Percentiles rank a stretch among this genome's conserved stretches.
These are phyloP conservation scores for Macrostomum cliftonense DNA, from an alignment of 2,888 invertebrate species.

Conservation along the genomic window DNA sequence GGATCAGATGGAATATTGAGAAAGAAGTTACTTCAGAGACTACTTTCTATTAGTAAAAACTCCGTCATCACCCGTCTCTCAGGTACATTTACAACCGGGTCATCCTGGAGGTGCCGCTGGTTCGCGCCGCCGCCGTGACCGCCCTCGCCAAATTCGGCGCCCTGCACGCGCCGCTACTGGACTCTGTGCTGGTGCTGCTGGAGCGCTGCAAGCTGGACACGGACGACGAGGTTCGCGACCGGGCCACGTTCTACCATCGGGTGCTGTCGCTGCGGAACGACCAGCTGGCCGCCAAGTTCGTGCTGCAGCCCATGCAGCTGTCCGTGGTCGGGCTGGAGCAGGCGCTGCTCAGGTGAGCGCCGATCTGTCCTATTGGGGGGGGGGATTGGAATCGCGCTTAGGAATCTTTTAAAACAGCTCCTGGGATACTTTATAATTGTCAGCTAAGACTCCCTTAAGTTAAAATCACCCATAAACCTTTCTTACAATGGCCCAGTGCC, in stretches of 20 bases:
- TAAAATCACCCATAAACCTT: too few species aligned
- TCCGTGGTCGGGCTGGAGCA: slow-evolving; percentile 73
- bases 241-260: slow-evolving; percentile 82
- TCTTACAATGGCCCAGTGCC: too few species aligned
- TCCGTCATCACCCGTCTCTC: neutral
- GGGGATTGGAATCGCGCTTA: too few species aligned
- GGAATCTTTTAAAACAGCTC: too few species aligned
- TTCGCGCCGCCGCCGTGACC: slow-evolving; percentile 38
- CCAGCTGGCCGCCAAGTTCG: slow-evolving; percentile 1
- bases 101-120: slow-evolving; percentile 60
- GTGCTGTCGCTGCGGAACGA: slow-evolving; percentile 44
- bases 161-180: slow-evolving; percentile 65
- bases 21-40: too few species aligned
- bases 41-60: too few species aligned
- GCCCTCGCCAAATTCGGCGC: slow-evolving; percentile 95
- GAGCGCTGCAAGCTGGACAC: slow-evolving; percentile 58
- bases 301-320: slow-evolving; percentile 36
- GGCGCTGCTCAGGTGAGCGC: slow-evolving; percentile 55
- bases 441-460: too few species aligned
- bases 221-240: slow-evolving; percentile 92
- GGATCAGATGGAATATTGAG: too few species aligned
- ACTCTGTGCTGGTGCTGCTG: slow-evolving; percentile 55
- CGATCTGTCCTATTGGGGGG: too few species aligned
- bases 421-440: too few species aligned
- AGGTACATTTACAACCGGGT: slow-evolving; percentile 52